Evolutionary conservation across 2,113 vertebrate species (phyloP).

Genomic region (Solea senegalensis): DNA sequence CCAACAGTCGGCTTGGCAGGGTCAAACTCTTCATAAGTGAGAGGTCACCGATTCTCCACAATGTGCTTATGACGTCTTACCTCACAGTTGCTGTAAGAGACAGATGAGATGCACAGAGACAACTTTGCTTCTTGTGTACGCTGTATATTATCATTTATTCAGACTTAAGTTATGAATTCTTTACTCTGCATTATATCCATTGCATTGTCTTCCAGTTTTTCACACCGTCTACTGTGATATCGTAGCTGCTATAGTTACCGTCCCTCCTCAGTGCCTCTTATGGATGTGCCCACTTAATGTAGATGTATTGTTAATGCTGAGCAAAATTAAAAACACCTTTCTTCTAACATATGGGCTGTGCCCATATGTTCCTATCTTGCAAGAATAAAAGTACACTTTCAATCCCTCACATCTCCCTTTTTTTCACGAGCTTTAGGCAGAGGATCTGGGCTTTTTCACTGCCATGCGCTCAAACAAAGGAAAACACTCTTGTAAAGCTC

Average conservation of each 20-base stretch:
- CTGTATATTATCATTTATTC: constrained; percentile 49
- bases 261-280: neutral
- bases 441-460: constrained; percentile 31
- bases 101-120: constrained; percentile 36
- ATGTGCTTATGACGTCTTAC: constrained; percentile 26
- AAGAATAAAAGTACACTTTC: constrained; percentile 24
- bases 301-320: constrained; percentile 23
- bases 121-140: constrained; percentile 39
- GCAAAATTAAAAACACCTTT: constrained; percentile 13
- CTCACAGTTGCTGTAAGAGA: constrained; percentile 21
- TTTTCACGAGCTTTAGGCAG: constrained; percentile 47
- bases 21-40: constrained; percentile 60
- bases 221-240: neutral
- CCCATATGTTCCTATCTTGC: constrained; percentile 20
- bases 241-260: neutral
- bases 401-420: constrained; percentile 35
- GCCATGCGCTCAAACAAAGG: constrained; percentile 50
- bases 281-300: constrained; percentile 1
- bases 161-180: constrained; percentile 46
- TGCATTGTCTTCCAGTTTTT: constrained; percentile 8
- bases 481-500: constrained; percentile 52
- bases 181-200: constrained; percentile 36
- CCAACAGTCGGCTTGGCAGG: constrained; percentile 52
- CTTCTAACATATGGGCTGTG: constrained; percentile 6
- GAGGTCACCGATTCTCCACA: constrained; percentile 47